phyloP scores from a whole-genome alignment of 1,140 invertebrate species.

The Eufriesea mexicana region DNA sequence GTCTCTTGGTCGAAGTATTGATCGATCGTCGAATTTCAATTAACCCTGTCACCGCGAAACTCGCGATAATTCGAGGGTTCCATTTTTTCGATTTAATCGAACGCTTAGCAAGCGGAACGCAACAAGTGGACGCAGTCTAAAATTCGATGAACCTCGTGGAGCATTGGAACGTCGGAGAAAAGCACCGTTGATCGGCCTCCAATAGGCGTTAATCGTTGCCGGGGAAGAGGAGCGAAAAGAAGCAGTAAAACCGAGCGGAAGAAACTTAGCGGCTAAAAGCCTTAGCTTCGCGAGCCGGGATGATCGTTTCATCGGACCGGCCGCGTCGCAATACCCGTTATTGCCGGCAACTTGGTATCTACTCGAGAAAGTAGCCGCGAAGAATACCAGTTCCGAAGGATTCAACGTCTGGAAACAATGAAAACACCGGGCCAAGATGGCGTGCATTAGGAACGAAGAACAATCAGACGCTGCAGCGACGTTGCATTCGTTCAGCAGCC shows the following conservation, averaged over 20 bases:
- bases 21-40: not conserved
- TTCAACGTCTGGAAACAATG: conserved; percentile 43
- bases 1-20: not conserved
- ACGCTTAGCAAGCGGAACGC: not conserved
- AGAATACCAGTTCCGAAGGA: conserved; percentile 41
- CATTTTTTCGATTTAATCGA: not conserved
- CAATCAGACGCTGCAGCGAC: conserved; percentile 34
- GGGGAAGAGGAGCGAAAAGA: not conserved
- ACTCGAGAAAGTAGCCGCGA: conserved; percentile 24
- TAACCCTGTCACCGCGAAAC: not conserved
- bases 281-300: not conserved
- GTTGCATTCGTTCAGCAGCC: conserved; percentile 28
- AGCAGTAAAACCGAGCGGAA: not conserved
- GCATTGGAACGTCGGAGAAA: not conserved
- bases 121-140: not conserved
- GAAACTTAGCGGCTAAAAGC: conserved; percentile 20
- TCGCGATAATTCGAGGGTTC: not conserved
- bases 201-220: conserved; percentile 5
- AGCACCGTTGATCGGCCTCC: not conserved
- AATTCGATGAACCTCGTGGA: not conserved
- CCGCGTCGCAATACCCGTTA: conserved; percentile 31
- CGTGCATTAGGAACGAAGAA: conserved; percentile 39
- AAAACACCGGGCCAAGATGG: conserved; percentile 41
- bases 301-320: conserved; percentile 25
- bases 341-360: conserved; percentile 31